Conservation (phyloP, 1,140 invertebrate species). For the Lerema accius region DNA sequence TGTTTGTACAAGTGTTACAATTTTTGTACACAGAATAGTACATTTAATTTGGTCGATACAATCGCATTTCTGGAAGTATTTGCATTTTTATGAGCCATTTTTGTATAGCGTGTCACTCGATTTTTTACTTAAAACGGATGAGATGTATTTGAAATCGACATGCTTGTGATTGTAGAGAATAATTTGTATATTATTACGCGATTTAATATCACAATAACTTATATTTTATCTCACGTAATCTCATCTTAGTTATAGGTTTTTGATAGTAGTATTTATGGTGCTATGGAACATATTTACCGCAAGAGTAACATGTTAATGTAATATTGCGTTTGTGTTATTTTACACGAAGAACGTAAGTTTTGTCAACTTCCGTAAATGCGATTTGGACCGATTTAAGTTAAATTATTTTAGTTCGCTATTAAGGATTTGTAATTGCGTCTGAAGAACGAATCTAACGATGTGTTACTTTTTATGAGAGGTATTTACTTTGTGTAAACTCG, state of each 20-base stretch:
- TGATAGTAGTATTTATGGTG: constrained; percentile 26
- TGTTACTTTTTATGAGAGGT: background rate
- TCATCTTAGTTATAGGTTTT: constrained; percentile 20
- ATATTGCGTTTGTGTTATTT: too few species aligned
- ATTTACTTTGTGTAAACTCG: constrained; percentile 13
- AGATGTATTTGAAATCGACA: background rate
- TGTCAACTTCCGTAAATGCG: constrained; percentile 9
- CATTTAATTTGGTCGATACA: background rate
- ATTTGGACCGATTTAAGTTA: background rate
- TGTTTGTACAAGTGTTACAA: background rate
- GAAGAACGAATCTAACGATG: too few species aligned
- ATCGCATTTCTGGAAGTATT: constrained; percentile 21
- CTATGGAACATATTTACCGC: constrained; percentile 9
- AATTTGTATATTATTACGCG: too few species aligned
- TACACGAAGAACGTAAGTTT: background rate
- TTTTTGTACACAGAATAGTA: background rate
- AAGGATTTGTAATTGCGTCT: too few species aligned
- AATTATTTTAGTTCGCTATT: too few species aligned
- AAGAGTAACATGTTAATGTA: too few species aligned
- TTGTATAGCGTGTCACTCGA: too few species aligned
- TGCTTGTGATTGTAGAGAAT: too few species aligned
- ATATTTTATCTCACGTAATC: background rate
- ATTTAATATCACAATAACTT: background rate
- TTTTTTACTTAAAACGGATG: too few species aligned
- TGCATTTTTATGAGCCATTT: constrained; percentile 3